Conservation (phyloP, 1,140 invertebrate genomes). For the Drosophila rhopaloa region DNA sequence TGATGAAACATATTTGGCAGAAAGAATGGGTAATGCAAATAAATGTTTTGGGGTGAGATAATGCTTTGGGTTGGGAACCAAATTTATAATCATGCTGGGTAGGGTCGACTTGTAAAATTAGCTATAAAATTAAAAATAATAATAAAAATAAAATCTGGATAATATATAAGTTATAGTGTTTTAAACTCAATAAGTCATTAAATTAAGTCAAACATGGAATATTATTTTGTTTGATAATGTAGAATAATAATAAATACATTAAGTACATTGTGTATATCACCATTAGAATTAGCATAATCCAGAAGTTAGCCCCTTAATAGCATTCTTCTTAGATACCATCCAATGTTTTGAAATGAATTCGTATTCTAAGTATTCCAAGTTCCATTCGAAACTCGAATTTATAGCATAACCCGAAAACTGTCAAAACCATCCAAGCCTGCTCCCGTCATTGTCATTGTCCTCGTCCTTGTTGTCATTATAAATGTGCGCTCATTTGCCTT, state of each 20-base stretch:
- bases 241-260: no score
- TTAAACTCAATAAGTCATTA: no score
- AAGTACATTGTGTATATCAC: no score
- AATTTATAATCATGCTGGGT: background rate
- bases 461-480: constrained; percentile 76
- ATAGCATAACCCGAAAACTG: constrained; percentile 25
- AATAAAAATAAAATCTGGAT: no score
- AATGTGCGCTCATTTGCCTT: constrained; percentile 81
- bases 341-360: background rate
- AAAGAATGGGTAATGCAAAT: constrained; percentile 71
- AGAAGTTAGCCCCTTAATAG: no score
- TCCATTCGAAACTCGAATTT: constrained; percentile 6
- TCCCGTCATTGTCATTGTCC: constrained; percentile 30
- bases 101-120: background rate
- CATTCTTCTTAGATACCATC: background rate
- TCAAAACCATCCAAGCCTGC: constrained; percentile 34
- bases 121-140: background rate
- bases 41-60: constrained; percentile 53
- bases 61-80: constrained; percentile 15
- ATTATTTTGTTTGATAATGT: no score
- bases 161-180: no score
- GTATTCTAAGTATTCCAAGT: background rate
- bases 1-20: constrained; percentile 68
- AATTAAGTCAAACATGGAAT: no score
- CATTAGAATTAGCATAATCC: background rate